Conservation (phyloP, 2,888 invertebrate species). For the Aphelenchoides bicaudatus region DNA sequence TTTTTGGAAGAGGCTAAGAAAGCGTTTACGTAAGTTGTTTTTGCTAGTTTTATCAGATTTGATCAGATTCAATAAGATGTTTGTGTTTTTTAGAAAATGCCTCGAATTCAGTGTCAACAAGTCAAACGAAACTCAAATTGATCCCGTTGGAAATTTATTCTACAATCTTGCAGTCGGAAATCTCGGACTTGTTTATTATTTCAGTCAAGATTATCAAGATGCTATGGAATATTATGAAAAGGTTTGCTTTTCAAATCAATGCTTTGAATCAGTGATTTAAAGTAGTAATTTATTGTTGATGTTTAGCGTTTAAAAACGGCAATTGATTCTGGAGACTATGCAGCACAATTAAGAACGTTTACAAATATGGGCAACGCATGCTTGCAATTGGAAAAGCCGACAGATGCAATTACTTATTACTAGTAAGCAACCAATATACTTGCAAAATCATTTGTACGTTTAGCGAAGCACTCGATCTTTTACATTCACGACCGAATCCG, state of each 20-base stretch:
- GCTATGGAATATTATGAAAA: not conserved
- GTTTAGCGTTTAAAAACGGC: conserved; percentile 82
- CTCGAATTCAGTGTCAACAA: conserved; percentile 5
- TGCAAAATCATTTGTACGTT: conserved; percentile 10
- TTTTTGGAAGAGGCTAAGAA: not conserved
- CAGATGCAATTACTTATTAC: conserved; percentile 60
- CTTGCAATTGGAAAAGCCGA: conserved; percentile 84
- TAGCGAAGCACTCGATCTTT: not conserved
- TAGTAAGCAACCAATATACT: conserved; percentile 16
- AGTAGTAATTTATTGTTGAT: conserved; percentile 9
- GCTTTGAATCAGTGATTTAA: no score
- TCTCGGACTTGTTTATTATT: not conserved
- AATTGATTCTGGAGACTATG: conserved; percentile 83
- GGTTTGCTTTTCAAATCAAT: no score
- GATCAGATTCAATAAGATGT: no score
- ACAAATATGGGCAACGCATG: conserved; percentile 95
- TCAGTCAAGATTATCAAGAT: not conserved
- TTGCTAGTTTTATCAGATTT: not conserved
- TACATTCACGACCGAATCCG: not conserved
- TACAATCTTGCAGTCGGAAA: conserved; percentile 6
- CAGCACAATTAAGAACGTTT: conserved; percentile 93
- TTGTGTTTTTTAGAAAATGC: conserved; percentile 11
- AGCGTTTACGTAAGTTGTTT: not conserved
- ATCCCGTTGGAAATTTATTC: not conserved
- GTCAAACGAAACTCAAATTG: no score